Conservation (phyloP, 2,797 vertebrate genomes). For the Amazona ochrocephala region DNA sequence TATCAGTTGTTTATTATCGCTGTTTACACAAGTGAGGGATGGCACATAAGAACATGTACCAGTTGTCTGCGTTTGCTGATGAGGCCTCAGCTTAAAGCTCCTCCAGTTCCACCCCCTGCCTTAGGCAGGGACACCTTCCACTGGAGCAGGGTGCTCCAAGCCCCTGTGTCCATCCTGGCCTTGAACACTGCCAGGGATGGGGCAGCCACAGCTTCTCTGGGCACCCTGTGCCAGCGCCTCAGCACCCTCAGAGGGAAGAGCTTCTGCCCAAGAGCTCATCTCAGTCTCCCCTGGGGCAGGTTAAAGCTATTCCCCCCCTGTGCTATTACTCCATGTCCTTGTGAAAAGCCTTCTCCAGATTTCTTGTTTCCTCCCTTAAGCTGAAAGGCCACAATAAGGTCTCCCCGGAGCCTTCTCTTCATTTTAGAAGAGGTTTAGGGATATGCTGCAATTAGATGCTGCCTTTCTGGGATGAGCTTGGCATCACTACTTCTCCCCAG, state of each 20-base stretch:
- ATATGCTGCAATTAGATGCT: not conserved
- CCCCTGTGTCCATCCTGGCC: too few species aligned
- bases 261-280: not conserved
- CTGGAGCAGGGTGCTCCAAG: too few species aligned
- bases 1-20: slow-evolving; percentile 17
- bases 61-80: not conserved
- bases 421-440: not conserved
- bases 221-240: too few species aligned
- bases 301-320: not conserved
- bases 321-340: not conserved
- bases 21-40: slow-evolving; percentile 37
- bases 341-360: not conserved
- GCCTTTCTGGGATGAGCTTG: not conserved
- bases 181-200: too few species aligned
- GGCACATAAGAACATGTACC: not conserved
- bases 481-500: not conserved
- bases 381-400: not conserved
- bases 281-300: not conserved
- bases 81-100: not conserved
- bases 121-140: fast-evolving
- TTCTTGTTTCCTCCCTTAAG: not conserved
- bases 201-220: too few species aligned
- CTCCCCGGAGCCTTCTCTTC: not conserved
- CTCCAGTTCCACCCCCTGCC: fast-evolving
- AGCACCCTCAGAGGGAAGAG: not conserved